Evolutionary conservation across 2,797 vertebrate genomes (phyloP).

Genomic region (Podarcis lilfordi): DNA sequence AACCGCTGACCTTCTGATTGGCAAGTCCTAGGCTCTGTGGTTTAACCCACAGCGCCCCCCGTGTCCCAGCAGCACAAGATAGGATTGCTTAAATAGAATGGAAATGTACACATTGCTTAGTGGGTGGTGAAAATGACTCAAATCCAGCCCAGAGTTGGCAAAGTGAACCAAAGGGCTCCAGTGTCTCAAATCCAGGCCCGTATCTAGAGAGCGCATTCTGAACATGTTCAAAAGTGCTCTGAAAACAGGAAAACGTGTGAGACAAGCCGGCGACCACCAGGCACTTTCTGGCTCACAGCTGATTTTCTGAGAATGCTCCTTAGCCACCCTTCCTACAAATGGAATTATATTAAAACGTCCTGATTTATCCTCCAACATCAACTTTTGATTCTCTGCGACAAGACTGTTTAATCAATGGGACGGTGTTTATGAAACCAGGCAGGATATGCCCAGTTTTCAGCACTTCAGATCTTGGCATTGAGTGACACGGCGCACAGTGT

Average conservation of each 20-base stretch:
- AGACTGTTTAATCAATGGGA: neutral
- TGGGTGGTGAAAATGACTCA: neutral
- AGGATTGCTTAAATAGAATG: neutral
- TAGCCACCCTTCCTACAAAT: neutral
- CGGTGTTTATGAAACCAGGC: neutral
- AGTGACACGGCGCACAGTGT: neutral
- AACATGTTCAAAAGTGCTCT: neutral
- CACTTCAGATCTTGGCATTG: neutral
- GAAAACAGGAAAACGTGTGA: neutral
- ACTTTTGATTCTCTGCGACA: neutral
- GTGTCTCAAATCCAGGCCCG: too few species aligned
- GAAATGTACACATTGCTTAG: neutral
- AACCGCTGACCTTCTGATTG: too few species aligned
- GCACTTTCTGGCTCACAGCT: neutral
- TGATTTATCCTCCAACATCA: neutral
- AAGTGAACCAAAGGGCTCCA: too few species aligned
- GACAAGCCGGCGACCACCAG: neutral
- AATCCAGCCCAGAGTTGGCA: too few species aligned
- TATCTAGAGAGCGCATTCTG: neutral
- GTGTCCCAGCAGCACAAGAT: neutral
- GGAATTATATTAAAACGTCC: neutral
- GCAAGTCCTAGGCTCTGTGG: too few species aligned
- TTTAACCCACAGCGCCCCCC: too few species aligned
- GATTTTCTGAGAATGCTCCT: neutral
- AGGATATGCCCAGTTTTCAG: conserved; percentile 12